phyloP scores from a whole-genome alignment of 1,140 invertebrate genomes.

The Riptortus pedestris region DNA sequence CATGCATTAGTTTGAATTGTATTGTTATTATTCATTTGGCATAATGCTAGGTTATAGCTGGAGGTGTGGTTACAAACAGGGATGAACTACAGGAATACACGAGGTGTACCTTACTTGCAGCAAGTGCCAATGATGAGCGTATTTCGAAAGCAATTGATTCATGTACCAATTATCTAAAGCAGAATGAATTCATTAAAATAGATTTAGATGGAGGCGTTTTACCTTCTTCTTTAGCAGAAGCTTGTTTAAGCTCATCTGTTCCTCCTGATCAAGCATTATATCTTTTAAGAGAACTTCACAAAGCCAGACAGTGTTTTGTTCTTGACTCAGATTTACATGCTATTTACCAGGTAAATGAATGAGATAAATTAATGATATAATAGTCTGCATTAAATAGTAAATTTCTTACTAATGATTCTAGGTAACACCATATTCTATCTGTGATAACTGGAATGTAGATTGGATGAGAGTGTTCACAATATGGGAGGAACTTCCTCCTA shows the following conservation, averaged over 20 bases:
- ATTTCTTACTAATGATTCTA: no score
- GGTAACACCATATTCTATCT: slow-evolving; percentile 70
- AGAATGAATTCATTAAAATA: slow-evolving; percentile 45
- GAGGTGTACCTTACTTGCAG: slow-evolving; percentile 60
- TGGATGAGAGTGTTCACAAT: slow-evolving; percentile 78
- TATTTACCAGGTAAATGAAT: slow-evolving; percentile 74
- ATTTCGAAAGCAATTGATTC: slow-evolving; percentile 36
- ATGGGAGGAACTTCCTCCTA: slow-evolving; percentile 70
- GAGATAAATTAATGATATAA: no score
- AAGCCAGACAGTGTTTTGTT: slow-evolving; percentile 79
- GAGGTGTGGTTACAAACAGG: slow-evolving; percentile 62
- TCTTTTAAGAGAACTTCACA: slow-evolving; percentile 82
- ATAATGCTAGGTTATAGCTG: slow-evolving; percentile 61
- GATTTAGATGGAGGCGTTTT: slow-evolving; percentile 40
- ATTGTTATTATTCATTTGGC: neutral
- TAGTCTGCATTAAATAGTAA: no score
- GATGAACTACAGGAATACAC: slow-evolving; percentile 67
- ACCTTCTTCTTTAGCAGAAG: slow-evolving; percentile 78
- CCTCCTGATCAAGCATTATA: slow-evolving; percentile 81
- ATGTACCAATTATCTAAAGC: slow-evolving; percentile 47
- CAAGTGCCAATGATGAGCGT: slow-evolving; percentile 26
- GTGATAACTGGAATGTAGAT: slow-evolving; percentile 69
- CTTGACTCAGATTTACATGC: slow-evolving; percentile 91
- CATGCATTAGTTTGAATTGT: neutral
- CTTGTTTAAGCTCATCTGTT: slow-evolving; percentile 84